Evolutionary conservation across 2,888 invertebrate genomes (phyloP), one percentile per base, ranked within the genome.

Genomic region (Agrotis segetum): DNA sequence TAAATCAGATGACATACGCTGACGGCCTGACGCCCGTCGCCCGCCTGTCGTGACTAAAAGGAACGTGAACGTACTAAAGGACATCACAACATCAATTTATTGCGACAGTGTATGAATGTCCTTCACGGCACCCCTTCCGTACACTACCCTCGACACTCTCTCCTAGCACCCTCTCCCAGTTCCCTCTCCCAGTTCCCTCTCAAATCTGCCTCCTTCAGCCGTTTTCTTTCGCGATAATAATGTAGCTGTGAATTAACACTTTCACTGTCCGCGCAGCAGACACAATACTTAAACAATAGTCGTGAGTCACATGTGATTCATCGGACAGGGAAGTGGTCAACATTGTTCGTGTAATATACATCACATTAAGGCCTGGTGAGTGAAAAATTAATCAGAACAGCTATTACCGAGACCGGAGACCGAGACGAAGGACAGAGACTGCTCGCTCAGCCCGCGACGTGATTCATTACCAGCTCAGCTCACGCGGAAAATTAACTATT

Each of bases 391-490:
- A 67, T 77, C 40, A 49, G 7, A 40, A 49, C 56, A 19, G 47
- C 52, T 46, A 70, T 58, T 47, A 67, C 24, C 13, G 3, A n/a
- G 55, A 55, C n/a, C 34, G 5, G 50, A 21, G 19, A 46, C 46
- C 46, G 11, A 6, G 14, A 52, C 21, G 11, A 4, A 11, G 16
- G n/a, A 47, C 66, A 55, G 59, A 44, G 66, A 21, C 52, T 52
- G 21, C 40, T 40, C 40, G 40, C 40, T 40, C 40, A 11, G 40
- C 40, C 4, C 40, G 40, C 47, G 50, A 19, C 19, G 59, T 21
- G 56, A 65, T 61, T 65, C 67, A 67, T 65, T 62, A 56, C 16
- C 19, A 16, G 29, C 66, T n/a, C n/a, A 24, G 21, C 67, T 78
- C 53, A 24, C 52, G 66, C 66, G 61, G 70, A 13, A 55, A 64